Conservation (phyloP, 2,113 vertebrate genomes). For the Sinosuthora webbiana region DNA sequence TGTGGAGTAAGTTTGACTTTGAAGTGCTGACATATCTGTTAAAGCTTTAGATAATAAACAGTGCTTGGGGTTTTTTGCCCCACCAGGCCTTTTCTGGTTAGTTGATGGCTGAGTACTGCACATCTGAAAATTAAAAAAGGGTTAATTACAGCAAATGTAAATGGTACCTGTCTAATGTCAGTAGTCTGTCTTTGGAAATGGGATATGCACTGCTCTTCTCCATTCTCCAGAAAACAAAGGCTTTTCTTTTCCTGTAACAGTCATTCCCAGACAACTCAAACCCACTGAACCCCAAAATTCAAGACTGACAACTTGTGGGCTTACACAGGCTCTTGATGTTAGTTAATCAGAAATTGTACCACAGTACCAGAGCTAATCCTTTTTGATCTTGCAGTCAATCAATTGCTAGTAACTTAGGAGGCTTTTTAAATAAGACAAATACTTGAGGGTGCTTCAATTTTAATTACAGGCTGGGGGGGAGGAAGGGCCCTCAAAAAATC, state of each 20-base stretch:
- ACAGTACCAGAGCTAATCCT: neutral
- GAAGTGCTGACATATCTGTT: neutral
- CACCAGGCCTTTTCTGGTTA: neutral
- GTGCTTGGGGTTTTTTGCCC: accelerated
- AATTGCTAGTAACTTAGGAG: neutral
- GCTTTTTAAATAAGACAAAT: neutral
- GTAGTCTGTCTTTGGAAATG: neutral
- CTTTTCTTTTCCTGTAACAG: neutral
- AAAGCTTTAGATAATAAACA: neutral
- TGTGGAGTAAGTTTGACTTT: neutral
- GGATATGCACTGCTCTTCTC: neutral
- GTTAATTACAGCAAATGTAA: neutral
- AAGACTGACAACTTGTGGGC: neutral
- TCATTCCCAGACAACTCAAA: neutral
- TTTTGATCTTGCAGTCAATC: neutral
- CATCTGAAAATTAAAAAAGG: too few relatives aligned
- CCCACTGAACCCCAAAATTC: neutral
- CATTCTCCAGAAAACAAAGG: neutral
- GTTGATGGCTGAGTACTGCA: neutral
- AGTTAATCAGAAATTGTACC: neutral
- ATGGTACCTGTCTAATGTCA: too few relatives aligned
- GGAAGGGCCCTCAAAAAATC: neutral
- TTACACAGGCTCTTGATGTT: neutral
- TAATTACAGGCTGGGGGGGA: neutral
- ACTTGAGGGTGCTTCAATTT: neutral